Evolutionary conservation across 1,140 invertebrate genomes (phyloP).

Genomic region (Apis mellifera): DNA sequence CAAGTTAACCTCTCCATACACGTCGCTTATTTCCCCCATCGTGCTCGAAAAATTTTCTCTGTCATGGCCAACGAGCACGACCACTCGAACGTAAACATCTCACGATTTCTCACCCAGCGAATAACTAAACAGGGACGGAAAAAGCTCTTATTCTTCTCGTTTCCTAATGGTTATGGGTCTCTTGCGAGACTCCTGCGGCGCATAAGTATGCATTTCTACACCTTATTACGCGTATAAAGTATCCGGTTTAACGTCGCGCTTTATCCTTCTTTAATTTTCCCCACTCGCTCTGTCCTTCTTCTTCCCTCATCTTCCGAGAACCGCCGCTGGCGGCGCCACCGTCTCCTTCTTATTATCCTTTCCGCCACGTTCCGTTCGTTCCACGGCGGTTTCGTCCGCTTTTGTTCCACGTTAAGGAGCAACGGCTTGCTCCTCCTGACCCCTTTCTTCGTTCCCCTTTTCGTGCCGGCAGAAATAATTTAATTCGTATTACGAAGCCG

Average conservation of each 20-base stretch:
- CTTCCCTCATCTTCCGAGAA: not conserved
- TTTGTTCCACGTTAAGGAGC: too few species aligned
- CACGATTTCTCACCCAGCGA: not conserved
- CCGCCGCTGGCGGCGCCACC: not conserved
- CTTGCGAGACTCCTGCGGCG: conserved; percentile 22
- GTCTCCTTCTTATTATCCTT: not conserved
- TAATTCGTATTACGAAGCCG: conserved; percentile 62
- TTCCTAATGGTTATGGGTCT: conserved; percentile 27
- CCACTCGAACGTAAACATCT: not conserved
- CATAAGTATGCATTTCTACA: conserved; percentile 27
- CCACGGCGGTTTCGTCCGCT: not conserved
- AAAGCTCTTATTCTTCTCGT: conserved; percentile 21
- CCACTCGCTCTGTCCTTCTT: not conserved
- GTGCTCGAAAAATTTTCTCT: not conserved
- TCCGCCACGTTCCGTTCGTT: conserved; percentile 30
- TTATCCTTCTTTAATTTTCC: conserved; percentile 27
- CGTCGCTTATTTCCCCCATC: not conserved
- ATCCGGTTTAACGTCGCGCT: conserved; percentile 46
- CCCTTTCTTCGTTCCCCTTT: conserved; percentile 26
- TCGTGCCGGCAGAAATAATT: conserved; percentile 56
- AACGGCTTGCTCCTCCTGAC: conserved; percentile 24
- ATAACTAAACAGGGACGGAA: conserved; percentile 16
- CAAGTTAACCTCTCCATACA: not conserved
- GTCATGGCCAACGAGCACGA: not conserved
- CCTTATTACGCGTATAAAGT: conserved; percentile 46